Evolutionary conservation across 2,888 invertebrate species (phyloP).

Genomic region (Synergus umbraculus): DNA sequence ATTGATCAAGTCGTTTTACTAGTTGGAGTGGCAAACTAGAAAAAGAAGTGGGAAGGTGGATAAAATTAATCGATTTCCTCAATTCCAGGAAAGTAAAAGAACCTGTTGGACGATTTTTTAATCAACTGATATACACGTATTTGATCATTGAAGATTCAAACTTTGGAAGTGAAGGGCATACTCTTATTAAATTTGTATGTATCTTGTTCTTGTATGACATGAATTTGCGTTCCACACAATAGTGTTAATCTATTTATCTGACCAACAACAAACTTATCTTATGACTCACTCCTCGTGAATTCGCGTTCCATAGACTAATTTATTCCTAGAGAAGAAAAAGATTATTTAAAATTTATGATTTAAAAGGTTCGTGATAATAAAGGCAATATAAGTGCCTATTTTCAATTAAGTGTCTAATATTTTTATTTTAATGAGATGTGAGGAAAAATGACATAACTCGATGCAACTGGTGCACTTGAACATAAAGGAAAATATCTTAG

Average conservation of each 20-base stretch:
- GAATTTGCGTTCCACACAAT: slow-evolving; percentile 61
- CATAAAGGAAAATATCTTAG: not conserved
- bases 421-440: not conserved
- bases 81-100: not conserved
- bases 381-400: not conserved
- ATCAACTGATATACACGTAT: not conserved
- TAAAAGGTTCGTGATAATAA: slow-evolving; percentile 4
- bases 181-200: slow-evolving; percentile 43
- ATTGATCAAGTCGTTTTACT: not conserved
- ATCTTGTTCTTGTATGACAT: slow-evolving; percentile 57
- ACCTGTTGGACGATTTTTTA: not conserved
- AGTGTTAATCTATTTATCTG: slow-evolving; percentile 73
- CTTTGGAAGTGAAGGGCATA: not conserved
- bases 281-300: slow-evolving; percentile 63
- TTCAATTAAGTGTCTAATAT: no score
- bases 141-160: not conserved
- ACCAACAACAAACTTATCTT: slow-evolving; percentile 70
- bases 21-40: not conserved
- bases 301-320: slow-evolving; percentile 10
- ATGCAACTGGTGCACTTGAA: not conserved
- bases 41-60: not conserved
- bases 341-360: not conserved
- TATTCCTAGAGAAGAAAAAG: not conserved
- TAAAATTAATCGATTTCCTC: not conserved
- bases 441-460: not conserved